Percentiles rank a stretch among this genome's conserved stretches.
Evolutionary conservation across 2,113 vertebrate species (phyloP).

Genomic region (Pongo abelii): DNA sequence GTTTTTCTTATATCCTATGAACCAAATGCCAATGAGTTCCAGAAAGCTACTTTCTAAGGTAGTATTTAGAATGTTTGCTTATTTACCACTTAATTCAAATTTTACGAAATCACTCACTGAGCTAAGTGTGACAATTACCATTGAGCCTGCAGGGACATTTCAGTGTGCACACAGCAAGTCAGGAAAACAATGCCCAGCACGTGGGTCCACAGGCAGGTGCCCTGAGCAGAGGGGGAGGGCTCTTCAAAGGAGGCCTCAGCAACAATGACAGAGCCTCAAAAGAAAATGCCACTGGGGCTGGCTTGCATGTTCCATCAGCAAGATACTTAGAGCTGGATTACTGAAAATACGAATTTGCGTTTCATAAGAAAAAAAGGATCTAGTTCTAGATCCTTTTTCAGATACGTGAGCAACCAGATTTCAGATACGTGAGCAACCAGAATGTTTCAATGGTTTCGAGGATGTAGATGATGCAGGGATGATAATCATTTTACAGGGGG

Average conservation of each 20-base stretch:
- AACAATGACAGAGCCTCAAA: not conserved
- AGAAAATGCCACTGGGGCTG: not conserved
- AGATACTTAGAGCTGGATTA: not conserved
- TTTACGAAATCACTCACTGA: conserved; percentile 30
- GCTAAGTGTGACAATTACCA: not conserved
- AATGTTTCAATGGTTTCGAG: not conserved
- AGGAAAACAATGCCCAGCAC: not conserved
- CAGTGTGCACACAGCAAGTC: not conserved
- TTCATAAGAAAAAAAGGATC: not conserved
- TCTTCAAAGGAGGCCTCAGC: not conserved
- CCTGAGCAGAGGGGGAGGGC: not conserved
- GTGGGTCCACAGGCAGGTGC: not conserved
- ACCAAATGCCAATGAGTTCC: not conserved
- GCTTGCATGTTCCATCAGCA: not conserved
- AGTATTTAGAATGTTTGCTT: not conserved
- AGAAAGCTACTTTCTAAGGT: conserved; percentile 11
- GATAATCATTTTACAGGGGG: not conserved
- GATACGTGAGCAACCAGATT: not conserved
- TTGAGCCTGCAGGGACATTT: not conserved
- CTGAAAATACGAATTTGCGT: not conserved
- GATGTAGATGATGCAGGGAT: not conserved
- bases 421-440: not conserved
- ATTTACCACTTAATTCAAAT: conserved; percentile 50
- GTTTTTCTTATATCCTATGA: conserved; percentile 15
- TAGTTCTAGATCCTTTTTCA: not conserved